Percentiles rank a stretch among this genome's conserved stretches.
Conservation (phyloP, 1,140 invertebrate genomes). For the Nebria ingens region DNA sequence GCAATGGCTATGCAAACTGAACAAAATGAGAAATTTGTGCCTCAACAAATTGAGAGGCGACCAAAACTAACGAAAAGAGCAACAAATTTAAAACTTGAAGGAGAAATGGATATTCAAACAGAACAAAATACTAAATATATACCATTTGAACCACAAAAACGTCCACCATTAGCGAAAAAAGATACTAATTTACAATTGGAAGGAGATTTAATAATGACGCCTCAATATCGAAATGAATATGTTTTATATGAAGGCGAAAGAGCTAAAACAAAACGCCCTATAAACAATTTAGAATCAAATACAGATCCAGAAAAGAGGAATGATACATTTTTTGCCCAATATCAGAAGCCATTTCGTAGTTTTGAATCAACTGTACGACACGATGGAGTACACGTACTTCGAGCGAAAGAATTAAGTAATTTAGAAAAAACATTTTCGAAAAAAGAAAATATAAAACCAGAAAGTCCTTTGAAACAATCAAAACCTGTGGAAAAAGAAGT, state of each 20-base stretch:
- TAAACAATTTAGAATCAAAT: constrained; percentile 18
- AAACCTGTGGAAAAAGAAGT: constrained; percentile 22
- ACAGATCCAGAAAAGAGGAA: background rate
- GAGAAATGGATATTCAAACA: constrained; percentile 17
- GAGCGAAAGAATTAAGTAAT: constrained; percentile 25
- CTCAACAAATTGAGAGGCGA: constrained; percentile 28
- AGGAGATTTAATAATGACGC: constrained; percentile 26
- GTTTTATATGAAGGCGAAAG: constrained; percentile 25
- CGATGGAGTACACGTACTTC: constrained; percentile 15
- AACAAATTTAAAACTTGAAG: constrained; percentile 36
- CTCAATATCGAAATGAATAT: constrained; percentile 31
- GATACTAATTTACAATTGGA: constrained; percentile 23
- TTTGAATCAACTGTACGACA: constrained; percentile 6
- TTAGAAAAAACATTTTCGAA: constrained; percentile 8
- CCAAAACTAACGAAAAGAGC: constrained; percentile 27
- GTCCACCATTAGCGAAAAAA: constrained; percentile 17
- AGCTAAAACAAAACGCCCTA: constrained; percentile 18
- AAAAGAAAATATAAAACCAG: constrained; percentile 30
- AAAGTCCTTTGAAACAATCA: constrained; percentile 37
- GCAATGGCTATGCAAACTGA: constrained; percentile 38
- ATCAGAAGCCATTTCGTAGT: background rate
- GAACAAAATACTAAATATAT: constrained; percentile 22
- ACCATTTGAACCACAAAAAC: constrained; percentile 19
- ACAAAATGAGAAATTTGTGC: constrained; percentile 39
- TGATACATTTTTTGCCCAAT: background rate